A percentile compares a stretch with the other conserved stretches of the same genome.
phyloP scores from a whole-genome alignment of 2,113 vertebrate genomes.

The Microtus richardsoni region DNA sequence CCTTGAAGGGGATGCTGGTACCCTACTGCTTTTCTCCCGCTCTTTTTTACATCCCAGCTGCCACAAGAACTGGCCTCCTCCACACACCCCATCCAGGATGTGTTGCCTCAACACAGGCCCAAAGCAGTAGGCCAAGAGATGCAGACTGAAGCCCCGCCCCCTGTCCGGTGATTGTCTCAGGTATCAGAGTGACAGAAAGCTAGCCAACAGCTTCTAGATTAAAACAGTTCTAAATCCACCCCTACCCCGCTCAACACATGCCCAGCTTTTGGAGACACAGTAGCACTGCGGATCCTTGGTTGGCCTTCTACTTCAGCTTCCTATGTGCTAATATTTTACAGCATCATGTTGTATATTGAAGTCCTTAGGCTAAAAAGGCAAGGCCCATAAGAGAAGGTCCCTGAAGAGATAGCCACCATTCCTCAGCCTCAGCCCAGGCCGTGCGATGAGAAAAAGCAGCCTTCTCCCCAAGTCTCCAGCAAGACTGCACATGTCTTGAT shows the following conservation, averaged over 20 bases:
- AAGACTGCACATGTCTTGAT: background rate
- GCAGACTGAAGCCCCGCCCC: background rate
- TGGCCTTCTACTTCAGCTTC: background rate
- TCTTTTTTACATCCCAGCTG: background rate
- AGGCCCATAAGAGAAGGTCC: background rate
- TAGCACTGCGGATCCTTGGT: background rate
- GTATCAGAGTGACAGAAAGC: background rate
- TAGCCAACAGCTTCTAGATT: background rate
- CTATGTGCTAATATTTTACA: no score
- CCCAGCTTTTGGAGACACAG: background rate
- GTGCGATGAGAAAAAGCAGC: fast-evolving
- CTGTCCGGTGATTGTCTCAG: no score
- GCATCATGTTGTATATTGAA: background rate
- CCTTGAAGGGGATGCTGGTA: background rate
- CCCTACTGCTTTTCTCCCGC: background rate
- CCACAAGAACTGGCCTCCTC: background rate
- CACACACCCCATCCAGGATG: no score
- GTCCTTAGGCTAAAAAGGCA: background rate
- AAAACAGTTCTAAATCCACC: background rate
- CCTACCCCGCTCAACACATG: background rate
- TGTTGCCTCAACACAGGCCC: background rate
- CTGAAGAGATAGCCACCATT: fast-evolving
- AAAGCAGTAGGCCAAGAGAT: background rate
- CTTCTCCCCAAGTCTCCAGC: background rate
- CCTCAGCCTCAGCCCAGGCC: no score